These are phyloP conservation scores for Philopotamus ludificatus DNA, from an alignment of 1,140 invertebrate species.

Conservation along the genomic window DNA sequence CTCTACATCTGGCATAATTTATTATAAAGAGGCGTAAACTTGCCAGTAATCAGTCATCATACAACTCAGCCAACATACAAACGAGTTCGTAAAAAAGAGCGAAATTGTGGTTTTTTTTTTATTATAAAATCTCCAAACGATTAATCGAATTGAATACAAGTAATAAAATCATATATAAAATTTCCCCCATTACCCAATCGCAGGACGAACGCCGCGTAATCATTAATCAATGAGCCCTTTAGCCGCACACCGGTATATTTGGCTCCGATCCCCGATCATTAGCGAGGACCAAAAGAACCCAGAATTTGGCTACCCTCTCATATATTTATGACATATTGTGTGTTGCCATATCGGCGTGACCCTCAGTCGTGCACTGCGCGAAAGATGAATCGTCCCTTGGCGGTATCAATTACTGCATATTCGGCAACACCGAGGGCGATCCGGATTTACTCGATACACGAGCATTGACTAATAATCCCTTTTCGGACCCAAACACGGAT, in stretches of 20 bases:
- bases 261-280: constrained; percentile 13
- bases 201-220: neutral
- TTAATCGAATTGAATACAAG: too few relatives aligned
- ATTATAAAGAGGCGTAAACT: too few relatives aligned
- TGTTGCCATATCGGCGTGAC: constrained; percentile 1
- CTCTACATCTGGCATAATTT: too few relatives aligned
- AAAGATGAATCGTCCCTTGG: constrained; percentile 18
- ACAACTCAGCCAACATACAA: too few relatives aligned
- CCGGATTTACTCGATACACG: neutral
- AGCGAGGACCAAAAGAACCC: too few relatives aligned
- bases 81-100: too few relatives aligned
- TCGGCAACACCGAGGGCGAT: neutral
- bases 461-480: neutral
- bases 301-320: neutral
- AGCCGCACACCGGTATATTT: constrained; percentile 15
- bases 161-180: too few relatives aligned
- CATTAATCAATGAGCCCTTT: constrained; percentile 15
- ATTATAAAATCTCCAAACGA: too few relatives aligned
- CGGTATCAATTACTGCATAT: constrained; percentile 15
- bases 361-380: neutral
- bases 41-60: too few relatives aligned
- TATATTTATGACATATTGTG: constrained; percentile 24
- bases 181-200: constrained; percentile 1
- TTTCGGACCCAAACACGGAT: too few relatives aligned
- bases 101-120: too few relatives aligned